Evolutionary conservation across 2,888 invertebrate species (phyloP), one percentile per base, ranked within the genome.

Genomic region (Sesamia inferens): DNA sequence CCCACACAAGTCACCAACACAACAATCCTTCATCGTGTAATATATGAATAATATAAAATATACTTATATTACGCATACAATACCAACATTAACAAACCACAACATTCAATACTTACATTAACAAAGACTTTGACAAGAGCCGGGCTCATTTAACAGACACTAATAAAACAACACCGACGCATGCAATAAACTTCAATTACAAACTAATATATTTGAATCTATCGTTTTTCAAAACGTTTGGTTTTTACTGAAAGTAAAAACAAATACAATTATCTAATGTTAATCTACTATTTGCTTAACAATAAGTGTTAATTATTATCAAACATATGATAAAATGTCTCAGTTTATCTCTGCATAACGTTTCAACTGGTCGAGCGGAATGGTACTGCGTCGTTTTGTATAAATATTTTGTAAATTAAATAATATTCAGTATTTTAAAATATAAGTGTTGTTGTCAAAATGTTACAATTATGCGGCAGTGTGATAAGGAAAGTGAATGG

Each of bases 381-480:
- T 79, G 79, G 87, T 87, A 65, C 69, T 72, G 80, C 70, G 31
- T 68, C 63, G 44, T 68, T 68, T 24, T 39, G 4, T 22, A 11
- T 69, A 22, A 68, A 68, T 72, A 61, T 44, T 48, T 57, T 39
- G 6, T 51, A 13, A 39, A 39, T 22, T 8, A 31, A 31, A 31
- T 64, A n/a, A n/a, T 44, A 54, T 69, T 54, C 44, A 24, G 1
- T 57, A 19, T 14, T 4, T 67, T 14, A 14, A 51, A 51, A 70
- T 44, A 14, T 14, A 57, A 76, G 55, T 66, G 82, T 71, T 44
- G 31, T n/a, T n/a, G 10, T 68, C 22, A 89, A 86, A 87, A 95
- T 94, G 95, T 90, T 94, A 83, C 91, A 89, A 72, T 63, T 92
- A 48, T 85, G 90, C 74, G 87, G 86, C 63, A 82, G 86, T 84